Evolutionary conservation across 2,888 invertebrate species (phyloP).

Genomic region (Allophyes oxyacanthae): DNA sequence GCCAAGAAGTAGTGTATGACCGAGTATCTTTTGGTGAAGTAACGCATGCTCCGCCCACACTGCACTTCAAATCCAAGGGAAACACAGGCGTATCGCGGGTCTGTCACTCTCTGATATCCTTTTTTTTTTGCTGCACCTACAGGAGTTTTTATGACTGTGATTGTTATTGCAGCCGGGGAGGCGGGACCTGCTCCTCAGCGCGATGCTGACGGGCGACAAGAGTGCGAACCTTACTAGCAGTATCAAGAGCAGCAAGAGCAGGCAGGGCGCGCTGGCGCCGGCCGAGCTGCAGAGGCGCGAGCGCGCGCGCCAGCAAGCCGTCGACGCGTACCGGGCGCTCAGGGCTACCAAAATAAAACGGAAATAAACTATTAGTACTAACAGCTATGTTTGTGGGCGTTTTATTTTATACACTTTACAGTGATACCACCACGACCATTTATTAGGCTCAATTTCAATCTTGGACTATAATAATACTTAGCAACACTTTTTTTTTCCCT

Average conservation of each 20-base stretch:
- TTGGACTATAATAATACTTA: no score
- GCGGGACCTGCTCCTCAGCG: constrained; percentile 88
- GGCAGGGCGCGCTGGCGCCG: constrained; percentile 19
- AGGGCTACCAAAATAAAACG: constrained; percentile 56
- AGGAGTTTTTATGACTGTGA: no score
- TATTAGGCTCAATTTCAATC: no score
- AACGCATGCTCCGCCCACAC: constrained; percentile 92
- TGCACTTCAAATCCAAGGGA: constrained; percentile 66
- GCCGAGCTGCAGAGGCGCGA: constrained; percentile 57
- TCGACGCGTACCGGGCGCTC: constrained; percentile 74
- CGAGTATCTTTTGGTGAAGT: constrained; percentile 93
- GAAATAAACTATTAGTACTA: constrained; percentile 24
- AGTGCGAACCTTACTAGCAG: no score
- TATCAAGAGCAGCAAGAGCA: not conserved
- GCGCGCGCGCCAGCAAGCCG: constrained; percentile 68
- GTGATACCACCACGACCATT: no score
- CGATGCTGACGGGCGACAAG: constrained; percentile 57
- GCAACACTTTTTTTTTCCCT: no score
- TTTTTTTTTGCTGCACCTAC: no score
- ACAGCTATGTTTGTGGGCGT: not conserved
- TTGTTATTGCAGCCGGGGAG: constrained; percentile 88
- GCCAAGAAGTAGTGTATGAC: constrained; percentile 89
- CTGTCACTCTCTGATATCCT: constrained; percentile 8
- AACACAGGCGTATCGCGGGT: constrained; percentile 36
- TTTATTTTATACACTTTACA: constrained; percentile 1